Percentiles rank a stretch among this genome's conserved stretches.
Evolutionary conservation across 2,113 vertebrate species (phyloP).

Genomic region (Sarotherodon lohbergeri): DNA sequence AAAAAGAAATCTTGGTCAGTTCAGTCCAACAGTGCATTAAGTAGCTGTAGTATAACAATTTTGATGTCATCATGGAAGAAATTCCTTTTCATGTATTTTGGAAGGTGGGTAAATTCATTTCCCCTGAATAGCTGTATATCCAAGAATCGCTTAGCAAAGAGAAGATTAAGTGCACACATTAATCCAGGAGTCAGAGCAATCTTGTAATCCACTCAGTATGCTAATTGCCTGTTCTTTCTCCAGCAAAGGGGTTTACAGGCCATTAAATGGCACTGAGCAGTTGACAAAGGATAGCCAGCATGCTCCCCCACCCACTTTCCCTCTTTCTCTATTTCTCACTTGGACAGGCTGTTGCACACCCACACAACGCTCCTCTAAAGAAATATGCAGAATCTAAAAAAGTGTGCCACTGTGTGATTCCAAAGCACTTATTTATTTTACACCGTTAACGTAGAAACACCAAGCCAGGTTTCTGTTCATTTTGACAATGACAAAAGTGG

Average conservation of each 20-base stretch:
- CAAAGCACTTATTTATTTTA: constrained; percentile 7
- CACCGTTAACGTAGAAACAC: neutral
- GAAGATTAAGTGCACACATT: constrained; percentile 75
- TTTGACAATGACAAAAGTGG: neutral
- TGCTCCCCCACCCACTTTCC: constrained; percentile 25
- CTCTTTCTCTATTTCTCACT: constrained; percentile 43
- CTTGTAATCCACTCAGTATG: constrained; percentile 75
- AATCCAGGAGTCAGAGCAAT: constrained; percentile 72
- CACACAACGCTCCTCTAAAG: constrained; percentile 13
- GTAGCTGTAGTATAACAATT: neutral
- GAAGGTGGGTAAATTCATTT: constrained; percentile 39
- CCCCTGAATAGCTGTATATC: constrained; percentile 52
- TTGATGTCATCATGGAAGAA: neutral
- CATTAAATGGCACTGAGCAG: constrained; percentile 72
- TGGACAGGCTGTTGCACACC: constrained; percentile 42
- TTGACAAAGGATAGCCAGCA: constrained; percentile 67
- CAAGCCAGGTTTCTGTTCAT: neutral
- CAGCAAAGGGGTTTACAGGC: constrained; percentile 66
- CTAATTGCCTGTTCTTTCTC: constrained; percentile 73
- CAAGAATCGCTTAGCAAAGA: constrained; percentile 65
- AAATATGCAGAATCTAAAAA: constrained; percentile 1
- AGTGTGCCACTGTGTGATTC: neutral
- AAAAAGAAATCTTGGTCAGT: neutral
- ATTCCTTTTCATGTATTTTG: constrained; percentile 1
- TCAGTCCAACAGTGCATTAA: neutral